Evolutionary conservation across 37 sponge, comb jelly and placozoan species (phyloP).

Genomic region (Petrosia ficiformis): DNA sequence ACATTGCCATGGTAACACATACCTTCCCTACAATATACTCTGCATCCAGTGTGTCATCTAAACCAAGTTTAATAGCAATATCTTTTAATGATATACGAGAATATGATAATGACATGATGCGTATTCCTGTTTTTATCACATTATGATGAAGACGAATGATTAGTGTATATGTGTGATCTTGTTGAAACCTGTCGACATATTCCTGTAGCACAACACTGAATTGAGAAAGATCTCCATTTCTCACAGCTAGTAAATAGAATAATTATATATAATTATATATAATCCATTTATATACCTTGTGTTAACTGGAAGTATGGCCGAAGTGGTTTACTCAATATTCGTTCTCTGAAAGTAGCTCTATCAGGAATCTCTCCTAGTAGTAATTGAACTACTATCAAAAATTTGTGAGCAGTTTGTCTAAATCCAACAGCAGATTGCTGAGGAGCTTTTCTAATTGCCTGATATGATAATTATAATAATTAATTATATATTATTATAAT

Average conservation of each 20-base stretch:
- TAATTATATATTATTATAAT: background rate
- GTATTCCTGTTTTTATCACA: slow-evolving; percentile 98
- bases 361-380: slow-evolving; percentile 96
- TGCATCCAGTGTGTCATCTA: slow-evolving; percentile 93
- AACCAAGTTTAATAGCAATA: slow-evolving; percentile 82
- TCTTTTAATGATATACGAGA: slow-evolving; percentile 90
- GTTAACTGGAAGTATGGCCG: slow-evolving; percentile 88
- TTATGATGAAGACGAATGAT: slow-evolving; percentile 90
- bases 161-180: slow-evolving; percentile 87
- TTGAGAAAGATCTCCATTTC: slow-evolving; percentile 82
- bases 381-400: slow-evolving; percentile 88
- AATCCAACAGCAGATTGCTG: slow-evolving; percentile 92
- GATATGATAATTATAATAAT: background rate
- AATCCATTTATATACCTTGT: slow-evolving; percentile 49
- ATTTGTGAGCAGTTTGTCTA: slow-evolving; percentile 93
- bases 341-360: slow-evolving; percentile 81
- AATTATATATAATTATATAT: background rate
- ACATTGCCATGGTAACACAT: background rate
- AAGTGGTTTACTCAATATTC: slow-evolving; percentile 76
- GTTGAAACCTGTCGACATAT: slow-evolving; percentile 64
- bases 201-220: slow-evolving; percentile 74
- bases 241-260: slow-evolving; percentile 61
- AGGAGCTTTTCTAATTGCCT: slow-evolving; percentile 98
- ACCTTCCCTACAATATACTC: slow-evolving; percentile 98
- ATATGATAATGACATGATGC: slow-evolving; percentile 80